Percentiles rank a stretch among this genome's conserved stretches.
phyloP scores from a whole-genome alignment of 2,113 vertebrate genomes.

The Grammomys dolichurus region DNA sequence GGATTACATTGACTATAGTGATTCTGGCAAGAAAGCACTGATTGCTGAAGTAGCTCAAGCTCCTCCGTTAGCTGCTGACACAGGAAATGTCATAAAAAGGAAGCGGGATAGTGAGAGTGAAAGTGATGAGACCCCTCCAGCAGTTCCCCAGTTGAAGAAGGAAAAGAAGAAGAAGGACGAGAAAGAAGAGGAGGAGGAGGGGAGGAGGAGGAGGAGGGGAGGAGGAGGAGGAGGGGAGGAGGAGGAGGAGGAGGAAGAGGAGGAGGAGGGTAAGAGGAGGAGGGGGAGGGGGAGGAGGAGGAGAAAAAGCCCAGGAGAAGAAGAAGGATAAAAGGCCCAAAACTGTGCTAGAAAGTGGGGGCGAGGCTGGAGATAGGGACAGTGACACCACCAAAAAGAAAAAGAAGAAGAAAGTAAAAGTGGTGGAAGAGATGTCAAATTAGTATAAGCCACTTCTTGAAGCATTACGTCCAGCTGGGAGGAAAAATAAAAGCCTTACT shows the following conservation, averaged over 20 bases:
- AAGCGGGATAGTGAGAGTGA: conserved; percentile 88
- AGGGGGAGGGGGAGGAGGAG: too few species aligned
- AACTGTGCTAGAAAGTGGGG: conserved; percentile 75
- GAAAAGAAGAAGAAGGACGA: conserved; percentile 87
- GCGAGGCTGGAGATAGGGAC: conserved; percentile 74
- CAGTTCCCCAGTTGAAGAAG: conserved; percentile 66
- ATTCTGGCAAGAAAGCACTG: conserved; percentile 71
- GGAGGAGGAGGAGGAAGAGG: too few species aligned
- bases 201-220: too few species aligned
- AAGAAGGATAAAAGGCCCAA: conserved; percentile 89
- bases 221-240: too few species aligned
- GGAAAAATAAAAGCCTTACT: conserved; percentile 56
- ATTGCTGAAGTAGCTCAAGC: background rate
- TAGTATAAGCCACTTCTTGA: conserved; percentile 58
- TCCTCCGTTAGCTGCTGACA: background rate
- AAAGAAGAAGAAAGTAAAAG: conserved; percentile 88
- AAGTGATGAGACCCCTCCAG: conserved; percentile 69
- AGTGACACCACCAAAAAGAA: conserved; percentile 86
- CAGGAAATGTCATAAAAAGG: conserved; percentile 79
- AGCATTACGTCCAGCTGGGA: background rate
- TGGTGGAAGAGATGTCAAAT: conserved; percentile 80
- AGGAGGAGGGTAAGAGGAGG: conserved; percentile 38
- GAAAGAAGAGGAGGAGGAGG: too few species aligned
- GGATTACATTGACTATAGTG: conserved; percentile 93
- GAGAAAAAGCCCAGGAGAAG: conserved; percentile 81